Base-by-base conservation (phyloP, 1,140 invertebrate species). In the Cryptotermes secundus region DNA sequence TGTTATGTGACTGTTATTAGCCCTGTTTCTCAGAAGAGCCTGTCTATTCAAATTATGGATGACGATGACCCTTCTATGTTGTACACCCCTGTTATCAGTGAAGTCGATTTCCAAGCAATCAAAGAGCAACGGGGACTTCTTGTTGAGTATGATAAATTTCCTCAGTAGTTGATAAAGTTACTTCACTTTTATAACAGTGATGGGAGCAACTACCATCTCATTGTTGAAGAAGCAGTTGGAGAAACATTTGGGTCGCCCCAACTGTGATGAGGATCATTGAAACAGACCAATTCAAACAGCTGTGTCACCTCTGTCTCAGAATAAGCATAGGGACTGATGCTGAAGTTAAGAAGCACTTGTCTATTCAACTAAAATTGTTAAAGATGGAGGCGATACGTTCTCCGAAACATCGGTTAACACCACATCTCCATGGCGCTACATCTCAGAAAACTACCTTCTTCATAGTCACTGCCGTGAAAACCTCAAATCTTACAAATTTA, bases 131-230 rank as follows among this genome's bases (percentile, higher is more conserved):
- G 96, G 89, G 95, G 94, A 2, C 89, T 96, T 26, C 87, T 96
- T 34, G 94, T 96, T 59, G 95, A 96, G 89, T 96, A 95, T 90
- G 92, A 94, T 86, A 93, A 94, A 85, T 96, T 96, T 91, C 94
- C 95, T 19, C 92, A 94, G 49, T 94, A 95, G 88, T 90, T 96
- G 26, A 92, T 95, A 86, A 92, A 92, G 87, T 89, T 96, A 10
- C 87, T 96, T 79, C 93, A 95, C 86, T 92, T 94, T 89, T 95
- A 94, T 87, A 89, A 89, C 83, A 91, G 35, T 82, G 31, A 31
- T 72, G 38, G 38, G 12, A 19, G 49, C 14, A 45, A 82, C 90
- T 93, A 93, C 87, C 87, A 93, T 14, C 88, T 93, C 82, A 86
- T 93, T 36, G 88, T 93, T 82, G 90, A 92, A 72, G 90, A 92